These are phyloP conservation scores for Halcyon badia DNA, from an alignment of 2,797 vertebrate species.

Conservation along the genomic window DNA sequence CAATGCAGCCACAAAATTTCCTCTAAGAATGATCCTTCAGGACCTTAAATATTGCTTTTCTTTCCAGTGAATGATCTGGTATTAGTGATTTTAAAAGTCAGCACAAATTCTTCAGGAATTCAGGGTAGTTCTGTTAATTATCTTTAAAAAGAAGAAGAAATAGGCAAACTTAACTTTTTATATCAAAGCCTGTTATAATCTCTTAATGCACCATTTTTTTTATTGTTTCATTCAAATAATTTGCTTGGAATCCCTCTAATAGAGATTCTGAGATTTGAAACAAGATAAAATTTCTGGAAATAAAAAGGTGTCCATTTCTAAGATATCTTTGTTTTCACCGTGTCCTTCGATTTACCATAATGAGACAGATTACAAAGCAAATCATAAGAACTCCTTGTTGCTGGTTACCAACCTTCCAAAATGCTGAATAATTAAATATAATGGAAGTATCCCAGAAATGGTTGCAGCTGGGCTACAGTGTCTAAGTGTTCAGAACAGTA, in stretches of 20 bases:
- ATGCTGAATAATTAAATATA: background rate
- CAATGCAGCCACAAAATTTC: background rate
- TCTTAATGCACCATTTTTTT: background rate
- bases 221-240: background rate
- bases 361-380: slow-evolving; percentile 25
- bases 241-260: background rate
- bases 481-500: background rate
- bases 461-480: background rate
- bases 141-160: background rate
- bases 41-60: background rate
- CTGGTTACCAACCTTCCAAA: slow-evolving; percentile 10
- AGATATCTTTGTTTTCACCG: background rate
- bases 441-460: background rate
- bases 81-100: background rate
- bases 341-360: slow-evolving; percentile 6
- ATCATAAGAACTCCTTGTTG: background rate
- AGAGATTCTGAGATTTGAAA: background rate
- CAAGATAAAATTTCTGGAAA: background rate
- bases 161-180: background rate
- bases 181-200: background rate
- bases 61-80: background rate
- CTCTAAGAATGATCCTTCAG: background rate
- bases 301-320: background rate
- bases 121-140: background rate
- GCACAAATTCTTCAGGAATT: background rate